phyloP scores from a whole-genome alignment of 64 coral and sea anemone species.

The Acropora yongei region DNA sequence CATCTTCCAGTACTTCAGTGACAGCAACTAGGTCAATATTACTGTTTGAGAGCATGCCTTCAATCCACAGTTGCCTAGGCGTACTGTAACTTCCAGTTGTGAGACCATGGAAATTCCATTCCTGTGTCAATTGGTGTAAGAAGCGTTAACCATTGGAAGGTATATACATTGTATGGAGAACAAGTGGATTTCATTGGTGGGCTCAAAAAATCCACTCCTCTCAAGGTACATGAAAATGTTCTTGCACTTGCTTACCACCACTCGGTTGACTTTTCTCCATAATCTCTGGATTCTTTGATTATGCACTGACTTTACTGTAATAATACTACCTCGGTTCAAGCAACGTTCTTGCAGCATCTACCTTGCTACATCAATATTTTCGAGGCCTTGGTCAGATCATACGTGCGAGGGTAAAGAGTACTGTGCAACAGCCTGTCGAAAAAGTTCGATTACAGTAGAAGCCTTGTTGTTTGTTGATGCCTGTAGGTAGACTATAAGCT shows the following conservation, averaged over 20 bases:
- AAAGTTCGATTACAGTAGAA: constrained; percentile 35
- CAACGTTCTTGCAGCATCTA: constrained; percentile 49
- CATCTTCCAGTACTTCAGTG: constrained; percentile 15
- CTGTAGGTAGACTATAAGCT: constrained; percentile 54
- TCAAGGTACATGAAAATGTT: constrained; percentile 69
- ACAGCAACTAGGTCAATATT: constrained; percentile 31
- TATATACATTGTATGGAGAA: constrained; percentile 47
- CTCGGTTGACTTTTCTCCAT: constrained; percentile 57
- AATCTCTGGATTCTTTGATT: constrained; percentile 55
- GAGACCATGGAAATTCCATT: constrained; percentile 52
- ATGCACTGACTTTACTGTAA: constrained; percentile 66
- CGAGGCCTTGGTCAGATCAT: constrained; percentile 34
- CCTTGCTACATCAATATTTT: constrained; percentile 59
- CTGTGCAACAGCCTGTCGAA: constrained; percentile 2
- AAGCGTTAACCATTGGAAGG: constrained; percentile 26
- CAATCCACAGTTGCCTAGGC: constrained; percentile 59
- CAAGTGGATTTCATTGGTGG: constrained; percentile 50
- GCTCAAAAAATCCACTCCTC: constrained; percentile 37
- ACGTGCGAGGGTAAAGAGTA: constrained; percentile 42
- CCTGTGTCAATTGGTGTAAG: neutral
- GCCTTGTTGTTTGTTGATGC: constrained; percentile 65
- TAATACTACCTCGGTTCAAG: constrained; percentile 67
- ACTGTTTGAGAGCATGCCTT: constrained; percentile 39
- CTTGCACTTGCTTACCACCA: constrained; percentile 25
- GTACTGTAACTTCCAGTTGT: constrained; percentile 50